Percentiles rank a stretch among this genome's conserved stretches.
Evolutionary conservation across 2,888 invertebrate genomes (phyloP).

Genomic region (Leptopilina drosophilae): DNA sequence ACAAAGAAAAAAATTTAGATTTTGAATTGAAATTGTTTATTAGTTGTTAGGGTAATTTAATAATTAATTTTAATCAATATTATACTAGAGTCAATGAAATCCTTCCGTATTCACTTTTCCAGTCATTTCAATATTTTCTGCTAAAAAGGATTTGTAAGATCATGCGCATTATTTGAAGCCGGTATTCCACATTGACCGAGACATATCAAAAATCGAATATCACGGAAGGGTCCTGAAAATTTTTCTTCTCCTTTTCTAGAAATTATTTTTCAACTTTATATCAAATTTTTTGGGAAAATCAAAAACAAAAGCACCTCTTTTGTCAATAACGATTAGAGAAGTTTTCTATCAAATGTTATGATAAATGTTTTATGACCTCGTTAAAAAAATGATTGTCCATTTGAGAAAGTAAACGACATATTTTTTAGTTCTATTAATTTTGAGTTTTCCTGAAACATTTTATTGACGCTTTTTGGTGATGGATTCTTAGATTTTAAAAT

Average conservation of each 20-base stretch:
- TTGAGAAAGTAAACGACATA: conserved; percentile 2
- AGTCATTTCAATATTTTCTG: conserved; percentile 52
- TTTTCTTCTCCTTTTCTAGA: not conserved
- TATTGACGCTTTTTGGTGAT: not conserved
- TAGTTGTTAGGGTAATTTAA: conserved; percentile 41
- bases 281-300: not conserved
- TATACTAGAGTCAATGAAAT: conserved; percentile 52
- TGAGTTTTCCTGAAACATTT: not conserved
- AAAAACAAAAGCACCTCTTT: not conserved
- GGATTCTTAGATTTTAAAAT: too few species aligned
- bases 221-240: not conserved
- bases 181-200: conserved; percentile 58
- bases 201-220: conserved; percentile 45
- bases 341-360: too few species aligned
- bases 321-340: not conserved
- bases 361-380: too few species aligned
- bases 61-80: conserved; percentile 54
- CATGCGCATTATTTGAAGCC: conserved; percentile 56
- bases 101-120: conserved; percentile 52
- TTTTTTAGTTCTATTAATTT: not conserved
- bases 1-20: too few species aligned
- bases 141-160: conserved; percentile 50
- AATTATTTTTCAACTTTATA: too few species aligned
- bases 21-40: not conserved
- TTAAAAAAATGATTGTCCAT: not conserved